Conservation (phyloP, 2,113 vertebrate genomes). For the Pavo muticus region DNA sequence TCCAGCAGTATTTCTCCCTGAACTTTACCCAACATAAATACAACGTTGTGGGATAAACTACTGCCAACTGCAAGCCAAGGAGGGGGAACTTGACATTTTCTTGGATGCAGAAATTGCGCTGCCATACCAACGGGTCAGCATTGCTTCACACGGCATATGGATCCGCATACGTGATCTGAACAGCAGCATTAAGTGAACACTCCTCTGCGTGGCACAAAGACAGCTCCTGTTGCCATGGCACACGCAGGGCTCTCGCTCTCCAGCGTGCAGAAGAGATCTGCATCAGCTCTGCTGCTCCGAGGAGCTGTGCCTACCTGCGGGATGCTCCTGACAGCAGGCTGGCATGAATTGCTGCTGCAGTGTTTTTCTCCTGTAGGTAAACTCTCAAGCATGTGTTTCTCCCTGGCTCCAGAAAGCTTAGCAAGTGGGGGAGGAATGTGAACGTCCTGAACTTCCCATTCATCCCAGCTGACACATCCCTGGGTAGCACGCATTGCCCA, state of each 20-base stretch:
- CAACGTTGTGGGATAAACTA: neutral
- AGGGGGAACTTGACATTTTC: conserved; percentile 20
- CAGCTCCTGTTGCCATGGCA: conserved; percentile 39
- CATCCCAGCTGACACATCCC: neutral
- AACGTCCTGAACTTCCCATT: rapidly evolving
- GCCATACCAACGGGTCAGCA: neutral
- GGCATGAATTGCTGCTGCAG: neutral
- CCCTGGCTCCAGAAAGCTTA: neutral
- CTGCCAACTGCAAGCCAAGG: conserved; percentile 40
- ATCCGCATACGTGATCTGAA: neutral
- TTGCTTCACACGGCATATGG: neutral
- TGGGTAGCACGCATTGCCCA: neutral
- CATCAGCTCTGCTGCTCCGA: neutral
- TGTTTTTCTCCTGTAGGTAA: neutral
- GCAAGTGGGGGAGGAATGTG: neutral
- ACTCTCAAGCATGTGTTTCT: neutral
- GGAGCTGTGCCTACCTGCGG: neutral
- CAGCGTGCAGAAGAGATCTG: neutral
- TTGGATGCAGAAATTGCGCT: neutral
- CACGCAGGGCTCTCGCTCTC: neutral
- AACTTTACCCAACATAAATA: conserved; percentile 54
- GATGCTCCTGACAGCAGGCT: neutral
- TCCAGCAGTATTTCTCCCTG: conserved; percentile 48
- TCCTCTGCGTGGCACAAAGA: neutral
- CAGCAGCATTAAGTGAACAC: neutral